Evolutionary conservation across 2,888 invertebrate genomes (phyloP), one percentile per base, ranked within the genome.

Genomic region (Temnothorax ravouxi): DNA sequence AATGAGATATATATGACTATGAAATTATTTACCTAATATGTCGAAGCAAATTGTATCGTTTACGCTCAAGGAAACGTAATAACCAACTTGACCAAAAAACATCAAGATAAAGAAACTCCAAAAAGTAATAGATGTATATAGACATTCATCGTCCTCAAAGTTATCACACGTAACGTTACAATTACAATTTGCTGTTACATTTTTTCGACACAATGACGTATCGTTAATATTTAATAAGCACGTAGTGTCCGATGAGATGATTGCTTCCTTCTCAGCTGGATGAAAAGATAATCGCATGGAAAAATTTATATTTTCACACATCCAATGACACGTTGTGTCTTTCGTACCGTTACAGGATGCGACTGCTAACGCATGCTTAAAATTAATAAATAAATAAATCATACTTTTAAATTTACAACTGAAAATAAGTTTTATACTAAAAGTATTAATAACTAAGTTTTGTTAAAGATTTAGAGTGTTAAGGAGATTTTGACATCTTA

Each of bases 31-130:
- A 96, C 98, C 98, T 56, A 99, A 95, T 34, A 98, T 96, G 94
- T 98, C 98, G 92, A 98, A 98, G 93, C 98, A 98, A 47, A 99
- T 97, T 0, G 98, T 98, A 95, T 99, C 99, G 56, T 98, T 97
- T 54, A 99, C 97, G 66, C 97, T 98, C 91, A 98, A 97, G 47
- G 97, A 96, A 0, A 99, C 98, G 93, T 98, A 98, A 92, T 97
- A 98, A 4, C 97, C 97, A 84, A 98, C 97, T 2, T 97, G 97
- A 44, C 98, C 98, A 4, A 1, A 97, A 87, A 62, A 97, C 96
- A 97, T 96, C 34, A 97, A 94, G 0, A 97, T 88, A 0, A 98
- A 96, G 90, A 97, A 98, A 3, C 96, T 95, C 97, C 97, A 98
- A 94, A 98, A 98, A 0, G 96, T 95, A 0, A 95, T 91, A 0